Percentiles rank a stretch among this genome's conserved stretches.
Conservation (phyloP, 1,140 invertebrate species). For the Eumaeus atala region DNA sequence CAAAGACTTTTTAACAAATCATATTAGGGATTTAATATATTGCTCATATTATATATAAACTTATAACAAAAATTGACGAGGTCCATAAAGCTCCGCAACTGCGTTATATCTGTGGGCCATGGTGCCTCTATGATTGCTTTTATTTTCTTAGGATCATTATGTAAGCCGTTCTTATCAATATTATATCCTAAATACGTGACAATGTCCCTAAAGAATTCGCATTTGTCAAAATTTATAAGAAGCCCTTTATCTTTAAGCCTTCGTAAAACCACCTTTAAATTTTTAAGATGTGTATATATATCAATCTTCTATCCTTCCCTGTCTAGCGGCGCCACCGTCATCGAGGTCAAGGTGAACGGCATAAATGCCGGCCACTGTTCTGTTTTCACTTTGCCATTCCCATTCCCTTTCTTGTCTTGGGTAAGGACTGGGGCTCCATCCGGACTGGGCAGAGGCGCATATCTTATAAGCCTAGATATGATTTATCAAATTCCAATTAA, state of each 20-base stretch:
- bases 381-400: too few relatives aligned
- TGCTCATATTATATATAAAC: constrained; percentile 44
- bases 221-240: constrained; percentile 36
- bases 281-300: constrained; percentile 15
- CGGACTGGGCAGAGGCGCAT: too few relatives aligned
- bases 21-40: constrained; percentile 35
- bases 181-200: constrained; percentile 36
- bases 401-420: too few relatives aligned
- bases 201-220: constrained; percentile 31
- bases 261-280: constrained; percentile 19
- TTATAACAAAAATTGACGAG: constrained; percentile 40
- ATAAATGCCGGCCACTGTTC: too few relatives aligned
- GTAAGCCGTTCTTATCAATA: constrained; percentile 29
- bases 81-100: constrained; percentile 36
- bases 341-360: too few relatives aligned
- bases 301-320: constrained; percentile 14
- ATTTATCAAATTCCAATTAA: too few relatives aligned
- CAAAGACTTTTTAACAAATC: constrained; percentile 33
- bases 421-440: too few relatives aligned
- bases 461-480: too few relatives aligned
- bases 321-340: too few relatives aligned
- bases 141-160: too few relatives aligned
- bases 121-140: too few relatives aligned
- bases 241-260: constrained; percentile 18
- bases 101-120: constrained; percentile 27